These are phyloP conservation scores for Procambarus virginalis DNA, from an alignment of 1,140 invertebrate genomes.

Conservation along the genomic window DNA sequence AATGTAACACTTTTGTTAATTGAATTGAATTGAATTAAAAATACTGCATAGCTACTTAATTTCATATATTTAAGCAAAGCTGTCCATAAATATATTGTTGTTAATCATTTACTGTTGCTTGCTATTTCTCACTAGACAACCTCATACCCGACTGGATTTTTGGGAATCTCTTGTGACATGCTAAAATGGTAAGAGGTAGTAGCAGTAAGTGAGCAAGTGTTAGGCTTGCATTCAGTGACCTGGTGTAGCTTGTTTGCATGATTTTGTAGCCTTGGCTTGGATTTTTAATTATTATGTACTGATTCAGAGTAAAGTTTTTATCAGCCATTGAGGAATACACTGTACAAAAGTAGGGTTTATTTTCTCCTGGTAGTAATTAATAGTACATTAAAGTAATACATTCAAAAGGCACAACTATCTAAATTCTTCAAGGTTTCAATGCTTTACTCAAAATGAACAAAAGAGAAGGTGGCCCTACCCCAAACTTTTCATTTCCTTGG, in stretches of 20 bases:
- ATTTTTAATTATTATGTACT: background rate
- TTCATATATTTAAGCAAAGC: background rate
- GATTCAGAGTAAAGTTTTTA: background rate
- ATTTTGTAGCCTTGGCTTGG: conserved; percentile 4
- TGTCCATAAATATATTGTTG: conserved; percentile 21
- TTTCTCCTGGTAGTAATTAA: background rate
- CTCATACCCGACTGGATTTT: background rate
- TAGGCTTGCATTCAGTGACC: conserved; percentile 38
- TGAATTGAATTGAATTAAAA: background rate
- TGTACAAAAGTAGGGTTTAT: background rate
- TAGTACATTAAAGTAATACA: background rate
- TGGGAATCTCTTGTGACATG: background rate
- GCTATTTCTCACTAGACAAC: background rate
- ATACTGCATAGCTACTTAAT: background rate
- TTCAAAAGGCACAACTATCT: background rate
- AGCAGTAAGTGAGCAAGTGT: conserved; percentile 26
- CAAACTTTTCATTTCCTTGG: conserved; percentile 38
- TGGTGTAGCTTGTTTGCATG: conserved; percentile 26
- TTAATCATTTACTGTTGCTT: conserved; percentile 19
- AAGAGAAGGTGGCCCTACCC: conserved; percentile 55
- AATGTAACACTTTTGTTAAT: too few species aligned
- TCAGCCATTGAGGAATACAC: background rate
- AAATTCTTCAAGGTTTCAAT: background rate
- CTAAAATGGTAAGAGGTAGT: background rate
- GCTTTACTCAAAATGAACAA: conserved; percentile 1